These are phyloP conservation scores for Sebastes baramenuke DNA, from an alignment of 2,797 vertebrate species.

Conservation along the genomic window DNA sequence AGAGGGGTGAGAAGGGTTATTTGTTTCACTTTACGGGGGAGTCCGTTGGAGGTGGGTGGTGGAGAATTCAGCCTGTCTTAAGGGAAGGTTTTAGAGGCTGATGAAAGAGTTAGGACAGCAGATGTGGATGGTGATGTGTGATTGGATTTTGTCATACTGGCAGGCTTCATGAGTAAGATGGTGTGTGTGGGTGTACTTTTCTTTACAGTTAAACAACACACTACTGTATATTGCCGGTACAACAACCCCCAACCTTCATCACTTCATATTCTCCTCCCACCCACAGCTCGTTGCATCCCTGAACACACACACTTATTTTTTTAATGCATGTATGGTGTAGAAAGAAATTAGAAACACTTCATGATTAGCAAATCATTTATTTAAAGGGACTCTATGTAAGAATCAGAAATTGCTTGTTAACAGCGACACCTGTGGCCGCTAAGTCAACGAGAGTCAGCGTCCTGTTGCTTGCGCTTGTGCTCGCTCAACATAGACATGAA, in stretches of 20 bases:
- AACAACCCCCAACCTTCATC: no score
- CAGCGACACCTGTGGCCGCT: no score
- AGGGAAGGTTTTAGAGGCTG: slow-evolving; percentile 11
- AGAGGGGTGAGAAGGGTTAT: slow-evolving; percentile 47
- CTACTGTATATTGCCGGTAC: neutral
- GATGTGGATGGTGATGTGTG: neutral
- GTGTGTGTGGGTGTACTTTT: neutral
- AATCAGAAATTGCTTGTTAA: no score
- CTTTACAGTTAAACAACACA: neutral
- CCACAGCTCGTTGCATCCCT: no score
- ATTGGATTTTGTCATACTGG: neutral
- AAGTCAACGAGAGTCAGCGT: no score
- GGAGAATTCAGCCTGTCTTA: slow-evolving; percentile 37
- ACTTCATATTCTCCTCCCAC: no score
- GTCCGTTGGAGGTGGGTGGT: slow-evolving; percentile 30
- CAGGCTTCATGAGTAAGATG: neutral
- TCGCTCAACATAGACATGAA: no score
- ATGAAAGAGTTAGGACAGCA: slow-evolving; percentile 2
- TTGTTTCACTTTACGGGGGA: slow-evolving; percentile 58
- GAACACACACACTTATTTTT: no score
- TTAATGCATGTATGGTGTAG: fast-evolving
- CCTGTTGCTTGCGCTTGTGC: no score
- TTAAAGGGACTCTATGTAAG: no score
- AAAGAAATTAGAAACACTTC: no score
- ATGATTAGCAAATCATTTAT: no score